phyloP scores from a whole-genome alignment of 2,797 vertebrate genomes.

The Etheostoma perlongum region DNA sequence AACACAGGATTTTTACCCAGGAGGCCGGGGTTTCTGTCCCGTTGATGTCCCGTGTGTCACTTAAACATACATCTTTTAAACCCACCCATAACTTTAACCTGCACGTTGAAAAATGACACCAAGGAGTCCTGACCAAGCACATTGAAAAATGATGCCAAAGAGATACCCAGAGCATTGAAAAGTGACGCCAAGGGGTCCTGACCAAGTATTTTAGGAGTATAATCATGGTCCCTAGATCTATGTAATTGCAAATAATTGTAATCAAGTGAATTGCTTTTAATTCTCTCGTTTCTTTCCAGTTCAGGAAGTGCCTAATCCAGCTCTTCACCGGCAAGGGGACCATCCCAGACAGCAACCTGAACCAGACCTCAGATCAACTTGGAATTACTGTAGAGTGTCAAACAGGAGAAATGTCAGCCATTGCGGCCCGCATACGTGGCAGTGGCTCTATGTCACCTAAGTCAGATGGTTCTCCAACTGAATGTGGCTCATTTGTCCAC shows the following conservation, averaged over 20 bases:
- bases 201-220: too few relatives aligned
- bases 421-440: slow-evolving; percentile 77
- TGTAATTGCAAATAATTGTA: background rate
- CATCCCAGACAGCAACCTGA: slow-evolving; percentile 76
- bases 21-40: too few relatives aligned
- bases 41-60: too few relatives aligned
- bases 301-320: slow-evolving; percentile 90
- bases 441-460: slow-evolving; percentile 57
- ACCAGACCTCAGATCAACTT: slow-evolving; percentile 80
- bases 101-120: too few relatives aligned
- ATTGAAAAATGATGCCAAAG: too few relatives aligned
- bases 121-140: too few relatives aligned
- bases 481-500: slow-evolving; percentile 75
- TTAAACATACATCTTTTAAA: too few relatives aligned
- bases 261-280: background rate
- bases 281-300: slow-evolving; percentile 78
- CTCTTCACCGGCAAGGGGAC: slow-evolving; percentile 81
- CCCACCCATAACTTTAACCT: too few relatives aligned
- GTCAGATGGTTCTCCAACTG: slow-evolving; percentile 76
- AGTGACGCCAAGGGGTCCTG: too few relatives aligned
- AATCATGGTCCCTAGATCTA: background rate
- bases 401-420: slow-evolving; percentile 84
- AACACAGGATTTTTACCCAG: too few relatives aligned
- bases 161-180: too few relatives aligned
- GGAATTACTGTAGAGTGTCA: slow-evolving; percentile 78